Evolutionary conservation across 2,888 invertebrate species (phyloP).

Genomic region (Dendrolimus houi): DNA sequence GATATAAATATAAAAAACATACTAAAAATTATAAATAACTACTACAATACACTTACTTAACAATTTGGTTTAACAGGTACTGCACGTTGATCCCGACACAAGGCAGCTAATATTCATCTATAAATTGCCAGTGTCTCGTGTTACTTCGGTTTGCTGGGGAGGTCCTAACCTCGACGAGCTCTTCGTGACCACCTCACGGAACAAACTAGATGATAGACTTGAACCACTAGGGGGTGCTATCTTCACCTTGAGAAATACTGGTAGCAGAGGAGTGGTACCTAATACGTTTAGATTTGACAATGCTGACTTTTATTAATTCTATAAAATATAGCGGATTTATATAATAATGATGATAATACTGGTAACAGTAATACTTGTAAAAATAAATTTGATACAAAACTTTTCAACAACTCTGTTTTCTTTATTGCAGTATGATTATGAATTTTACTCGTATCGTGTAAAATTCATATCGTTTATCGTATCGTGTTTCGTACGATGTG

Average conservation of each 20-base stretch:
- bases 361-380: too few species aligned
- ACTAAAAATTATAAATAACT: too few species aligned
- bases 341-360: too few species aligned
- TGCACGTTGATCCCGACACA: slow-evolving; percentile 71
- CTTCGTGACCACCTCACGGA: slow-evolving; percentile 76
- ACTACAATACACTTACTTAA: too few species aligned
- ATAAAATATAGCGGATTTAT: too few species aligned
- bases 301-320: slow-evolving; percentile 41
- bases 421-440: too few species aligned
- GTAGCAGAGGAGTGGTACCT: slow-evolving; percentile 35
- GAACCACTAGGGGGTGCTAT: slow-evolving; percentile 51
- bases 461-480: too few species aligned
- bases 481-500: too few species aligned
- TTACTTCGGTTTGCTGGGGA: slow-evolving; percentile 82
- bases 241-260: slow-evolving; percentile 48
- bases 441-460: too few species aligned
- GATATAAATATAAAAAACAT: too few species aligned
- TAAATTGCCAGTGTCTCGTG: slow-evolving; percentile 70
- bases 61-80: slow-evolving; percentile 48
- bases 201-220: slow-evolving; percentile 12
- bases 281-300: slow-evolving; percentile 37
- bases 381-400: too few species aligned
- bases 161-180: slow-evolving; percentile 78
- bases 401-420: too few species aligned
- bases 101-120: slow-evolving; percentile 61